Conservation (phyloP, 1,140 invertebrate genomes). For the Heterodera schachtii region DNA sequence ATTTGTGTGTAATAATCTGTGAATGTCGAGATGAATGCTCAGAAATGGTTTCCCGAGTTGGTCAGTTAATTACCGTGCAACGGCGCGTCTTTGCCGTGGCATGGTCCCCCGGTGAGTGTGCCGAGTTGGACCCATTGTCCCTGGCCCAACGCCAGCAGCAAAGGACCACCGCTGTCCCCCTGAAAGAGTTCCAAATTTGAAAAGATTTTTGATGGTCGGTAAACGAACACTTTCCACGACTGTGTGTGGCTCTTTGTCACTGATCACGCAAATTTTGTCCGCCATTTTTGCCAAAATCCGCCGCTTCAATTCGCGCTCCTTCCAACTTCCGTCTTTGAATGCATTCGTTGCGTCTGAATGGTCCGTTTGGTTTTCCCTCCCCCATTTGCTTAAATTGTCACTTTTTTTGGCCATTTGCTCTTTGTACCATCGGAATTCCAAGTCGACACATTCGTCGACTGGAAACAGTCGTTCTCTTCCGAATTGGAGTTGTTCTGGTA, state of each 20-base stretch:
- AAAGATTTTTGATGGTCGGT: slow-evolving; percentile 8
- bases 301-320: slow-evolving; percentile 14
- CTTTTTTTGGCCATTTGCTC: slow-evolving; percentile 27
- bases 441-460: slow-evolving; percentile 1
- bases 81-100: slow-evolving; percentile 24
- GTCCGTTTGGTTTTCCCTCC: too few relatives aligned
- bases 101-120: slow-evolving; percentile 22
- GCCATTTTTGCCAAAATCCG: slow-evolving; percentile 8
- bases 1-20: slow-evolving; percentile 32
- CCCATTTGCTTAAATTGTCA: not conserved
- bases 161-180: not conserved
- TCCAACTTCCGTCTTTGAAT: slow-evolving; percentile 14
- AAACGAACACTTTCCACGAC: slow-evolving; percentile 27
- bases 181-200: not conserved
- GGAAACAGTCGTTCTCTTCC: slow-evolving; percentile 15
- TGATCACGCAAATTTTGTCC: slow-evolving; percentile 31
- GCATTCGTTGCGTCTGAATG: not conserved
- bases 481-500: slow-evolving; percentile 30
- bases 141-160: slow-evolving; percentile 1
- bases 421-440: slow-evolving; percentile 18
- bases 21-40: too few relatives aligned
- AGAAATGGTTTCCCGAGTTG: too few relatives aligned
- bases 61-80: too few relatives aligned
- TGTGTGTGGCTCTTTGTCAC: slow-evolving; percentile 21
- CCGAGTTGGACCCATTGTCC: slow-evolving; percentile 23